Conservation (phyloP, 2,797 vertebrate genomes). For the Phaenicophaeus curvirostris region DNA sequence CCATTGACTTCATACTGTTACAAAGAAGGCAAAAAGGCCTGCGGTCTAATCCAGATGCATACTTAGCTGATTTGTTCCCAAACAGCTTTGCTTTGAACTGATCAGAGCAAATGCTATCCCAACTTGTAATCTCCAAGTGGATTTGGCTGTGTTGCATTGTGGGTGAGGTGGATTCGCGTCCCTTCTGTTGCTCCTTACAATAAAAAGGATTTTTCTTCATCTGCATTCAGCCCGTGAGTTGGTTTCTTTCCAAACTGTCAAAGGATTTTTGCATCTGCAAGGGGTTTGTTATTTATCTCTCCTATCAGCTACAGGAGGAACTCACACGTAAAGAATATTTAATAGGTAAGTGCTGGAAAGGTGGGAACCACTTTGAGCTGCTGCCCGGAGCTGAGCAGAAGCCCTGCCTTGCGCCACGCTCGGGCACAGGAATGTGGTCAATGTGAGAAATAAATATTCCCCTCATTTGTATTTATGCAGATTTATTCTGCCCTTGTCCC, state of each 20-base stretch:
- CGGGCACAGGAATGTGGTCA: neutral
- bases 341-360: neutral
- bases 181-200: conserved; percentile 27
- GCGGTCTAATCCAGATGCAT: neutral
- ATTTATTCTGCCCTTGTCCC: conserved; percentile 48
- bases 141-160: neutral
- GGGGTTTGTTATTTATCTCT: conserved; percentile 22
- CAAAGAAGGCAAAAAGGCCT: neutral
- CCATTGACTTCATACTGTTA: neutral
- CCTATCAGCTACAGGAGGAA: neutral
- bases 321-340: conserved; percentile 1
- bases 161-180: neutral
- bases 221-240: conserved; percentile 25
- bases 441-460: neutral
- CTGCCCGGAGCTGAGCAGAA: rapidly evolving
- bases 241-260: conserved; percentile 21
- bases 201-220: conserved; percentile 38
- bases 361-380: neutral
- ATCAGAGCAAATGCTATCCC: neutral
- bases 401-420: neutral
- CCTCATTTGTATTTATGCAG: conserved; percentile 38
- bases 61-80: neutral
- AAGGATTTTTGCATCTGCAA: conserved; percentile 14
- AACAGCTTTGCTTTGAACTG: neutral
- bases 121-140: neutral